Evolutionary conservation across 2,888 invertebrate species (phyloP), one percentile per base, ranked within the genome.

Genomic region (Palloptera scutellata): DNA sequence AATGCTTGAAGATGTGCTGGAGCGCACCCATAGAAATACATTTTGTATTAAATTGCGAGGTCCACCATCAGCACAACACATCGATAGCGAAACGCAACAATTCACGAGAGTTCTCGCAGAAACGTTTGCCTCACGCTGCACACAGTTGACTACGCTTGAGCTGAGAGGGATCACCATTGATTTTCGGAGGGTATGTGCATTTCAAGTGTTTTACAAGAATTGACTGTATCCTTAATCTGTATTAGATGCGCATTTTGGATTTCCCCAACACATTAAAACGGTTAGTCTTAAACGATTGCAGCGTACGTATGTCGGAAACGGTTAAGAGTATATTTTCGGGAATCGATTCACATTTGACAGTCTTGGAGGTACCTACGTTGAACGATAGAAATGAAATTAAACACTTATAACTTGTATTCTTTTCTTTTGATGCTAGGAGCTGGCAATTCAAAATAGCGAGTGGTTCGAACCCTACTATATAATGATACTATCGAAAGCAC

Each of bases 381-480:
- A 15, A 13, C 48, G 30, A 1, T 48, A 60, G 9, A 20, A 8
- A 15, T n/a, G 1, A 55, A 12, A n/a, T 8, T 54, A 5, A 13
- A 53, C 1, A 20, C 40, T 11, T n/a, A 15, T 1, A 41, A 30
- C 13, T 20, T 55, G 5, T 20, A 51, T 19, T 5, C 17, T 54
- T 13, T 64, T 43, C 15, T 72, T 80, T 79, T 67, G 2, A 30
- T 42, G 13, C 12, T 80, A 92, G 91, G 88, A 89, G 58, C 78
- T 94, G 59, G 89, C 91, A 76, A 86, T 94, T 63, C 91, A 91
- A 42, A 87, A 89, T 69, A 93, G 92, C 78, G 85, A 87, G 8
- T 94, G 93, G 93, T 87, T 94, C 69, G 89, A 90, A 62, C 90
- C 92, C 0, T 90, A 91, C 68, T 89, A 90, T 54, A 85, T 94